Base-by-base conservation (phyloP, 2,888 invertebrate species). In the Charanyca ferruginea region DNA sequence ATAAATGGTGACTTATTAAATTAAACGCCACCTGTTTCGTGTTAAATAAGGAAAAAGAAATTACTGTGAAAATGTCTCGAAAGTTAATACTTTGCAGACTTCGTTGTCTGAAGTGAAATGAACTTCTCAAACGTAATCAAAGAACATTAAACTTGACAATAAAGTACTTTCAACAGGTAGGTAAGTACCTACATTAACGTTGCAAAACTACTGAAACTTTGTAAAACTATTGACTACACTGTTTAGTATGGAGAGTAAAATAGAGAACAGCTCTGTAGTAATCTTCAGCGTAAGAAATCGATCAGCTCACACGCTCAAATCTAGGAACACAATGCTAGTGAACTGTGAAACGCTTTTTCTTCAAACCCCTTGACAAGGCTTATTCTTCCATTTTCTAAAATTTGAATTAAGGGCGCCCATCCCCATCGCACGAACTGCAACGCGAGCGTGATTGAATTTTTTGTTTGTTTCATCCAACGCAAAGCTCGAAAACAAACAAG, bases 61-160 rank as follows among this genome's bases (percentile, higher is more conserved):
- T 38, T 11, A 49, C 25, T 42, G n/a, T 49, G 35, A 28, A 59
- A 69, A 22, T 48, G 69, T 59, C 41, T 25, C 8, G 6, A 16
- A 48, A 59, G 48, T 42, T 66, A 69, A 69, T 25, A 49, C 18
- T 60, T 44, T 35, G 25, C 66, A 66, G 66, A 70, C 59, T 38
- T 38, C 35, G 35, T n/a, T 25, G 32, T 35, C 59, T 13, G 7
- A 8, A 13, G 1, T 18, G 16, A 18, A 49, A 38, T 35, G 9
- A 23, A 44, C 32, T 44, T 35, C 32, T 57, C 57, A 35, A 57
- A 61, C n/a, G 18, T 57, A 59, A 44, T 57, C n/a, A 57, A 23
- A 44, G 25, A 28, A 28, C 13, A 42, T 55, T 25, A 38, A 38
- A 16, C 11, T 25, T 42, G 25, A 35, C 35, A 18, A 25, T 42